A percentile compares a stretch with the other conserved stretches of the same genome.
Evolutionary conservation across 1,140 invertebrate genomes (phyloP).

Genomic region (Prorops nasuta): DNA sequence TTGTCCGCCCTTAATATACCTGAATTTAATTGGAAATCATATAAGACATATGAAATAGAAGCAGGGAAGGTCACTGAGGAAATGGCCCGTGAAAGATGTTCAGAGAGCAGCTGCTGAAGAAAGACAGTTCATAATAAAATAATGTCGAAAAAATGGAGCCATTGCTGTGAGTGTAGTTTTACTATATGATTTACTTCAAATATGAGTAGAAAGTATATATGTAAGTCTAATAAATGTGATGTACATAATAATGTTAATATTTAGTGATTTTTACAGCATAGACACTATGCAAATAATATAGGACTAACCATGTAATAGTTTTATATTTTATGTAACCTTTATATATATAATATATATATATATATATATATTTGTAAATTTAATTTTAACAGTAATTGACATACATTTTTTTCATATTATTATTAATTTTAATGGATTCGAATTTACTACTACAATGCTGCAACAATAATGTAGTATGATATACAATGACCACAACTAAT

Average conservation of each 20-base stretch:
- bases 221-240: neutral
- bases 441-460: neutral
- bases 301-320: neutral
- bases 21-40: neutral
- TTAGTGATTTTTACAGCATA: neutral
- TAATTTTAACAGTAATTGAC: neutral
- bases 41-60: conserved; percentile 1
- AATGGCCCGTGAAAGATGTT: conserved; percentile 4
- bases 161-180: neutral
- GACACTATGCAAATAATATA: neutral
- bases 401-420: neutral
- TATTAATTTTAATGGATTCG: neutral
- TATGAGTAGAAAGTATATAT: neutral
- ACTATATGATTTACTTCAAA: neutral
- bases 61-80: neutral
- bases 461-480: neutral
- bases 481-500: no score
- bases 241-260: neutral
- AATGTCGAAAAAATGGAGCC: neutral
- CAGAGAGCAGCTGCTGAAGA: neutral
- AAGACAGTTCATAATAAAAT: neutral
- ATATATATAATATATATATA: neutral
- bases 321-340: neutral
- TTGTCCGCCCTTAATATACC: conserved; percentile 1
- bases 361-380: no score